Evolutionary conservation across 92 coral and sea anemone genomes (phyloP).

Genomic region (Epizoanthus scotinus): DNA sequence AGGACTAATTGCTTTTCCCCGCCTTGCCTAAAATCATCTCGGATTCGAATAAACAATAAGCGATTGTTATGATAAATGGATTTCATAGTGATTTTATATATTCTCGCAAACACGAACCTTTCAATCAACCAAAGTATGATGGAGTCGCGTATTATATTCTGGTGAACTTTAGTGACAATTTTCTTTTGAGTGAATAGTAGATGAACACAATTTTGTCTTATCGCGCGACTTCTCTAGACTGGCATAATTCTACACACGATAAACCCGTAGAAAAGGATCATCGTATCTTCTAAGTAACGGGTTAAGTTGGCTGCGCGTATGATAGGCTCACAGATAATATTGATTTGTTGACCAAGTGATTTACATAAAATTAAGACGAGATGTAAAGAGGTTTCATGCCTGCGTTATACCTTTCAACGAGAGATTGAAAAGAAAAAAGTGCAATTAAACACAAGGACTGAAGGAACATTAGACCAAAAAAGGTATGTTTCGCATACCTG

Average conservation of each 20-base stretch:
- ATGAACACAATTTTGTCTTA: slow-evolving; percentile 19
- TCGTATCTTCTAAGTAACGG: slow-evolving; percentile 49
- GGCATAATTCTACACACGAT: slow-evolving; percentile 47
- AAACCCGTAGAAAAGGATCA: slow-evolving; percentile 48
- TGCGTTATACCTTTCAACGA: slow-evolving; percentile 47
- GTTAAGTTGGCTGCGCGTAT: slow-evolving; percentile 63
- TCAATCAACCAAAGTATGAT: slow-evolving; percentile 56
- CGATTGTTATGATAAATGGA: slow-evolving; percentile 60
- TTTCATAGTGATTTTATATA: slow-evolving; percentile 60
- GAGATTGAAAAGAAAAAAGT: slow-evolving; percentile 32
- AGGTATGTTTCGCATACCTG: not conserved
- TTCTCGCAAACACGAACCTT: slow-evolving; percentile 63
- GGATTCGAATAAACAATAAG: slow-evolving; percentile 57
- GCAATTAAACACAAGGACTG: slow-evolving; percentile 23
- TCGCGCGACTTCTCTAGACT: slow-evolving; percentile 14
- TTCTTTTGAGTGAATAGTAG: slow-evolving; percentile 34
- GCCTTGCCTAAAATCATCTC: slow-evolving; percentile 50
- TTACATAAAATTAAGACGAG: slow-evolving; percentile 48
- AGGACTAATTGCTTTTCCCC: slow-evolving; percentile 60
- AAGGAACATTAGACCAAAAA: not conserved
- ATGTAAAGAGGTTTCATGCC: slow-evolving; percentile 34
- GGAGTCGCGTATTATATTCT: slow-evolving; percentile 42
- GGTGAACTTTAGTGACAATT: slow-evolving; percentile 7
- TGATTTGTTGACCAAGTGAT: slow-evolving; percentile 47
- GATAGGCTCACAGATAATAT: slow-evolving; percentile 52